Base-by-base conservation (phyloP, 2,888 invertebrate species). In the Leptarthrus brevirostris region DNA sequence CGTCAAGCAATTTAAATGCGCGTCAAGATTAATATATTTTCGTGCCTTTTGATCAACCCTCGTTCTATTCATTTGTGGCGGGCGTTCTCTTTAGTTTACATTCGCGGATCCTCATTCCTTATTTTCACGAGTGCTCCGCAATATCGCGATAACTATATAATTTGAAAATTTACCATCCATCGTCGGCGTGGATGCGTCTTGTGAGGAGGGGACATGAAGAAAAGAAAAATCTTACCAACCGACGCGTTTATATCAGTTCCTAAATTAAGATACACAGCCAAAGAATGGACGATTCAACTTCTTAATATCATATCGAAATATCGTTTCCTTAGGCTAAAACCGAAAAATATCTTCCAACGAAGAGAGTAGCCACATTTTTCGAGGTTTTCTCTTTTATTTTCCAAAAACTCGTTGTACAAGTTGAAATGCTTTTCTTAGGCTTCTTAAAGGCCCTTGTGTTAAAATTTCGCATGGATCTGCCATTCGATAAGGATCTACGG, bases 131-230 rank as follows among this genome's bases (percentile, higher is more conserved):
- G 47, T 14, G 64, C 44, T 14, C 64, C 44, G 24, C 2, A 24
- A 44, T 24, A 64, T 47, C 64, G 64, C 64, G 64, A 64, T 64
- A 64, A 64, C 64, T 64, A 64, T 64, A 44, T 64, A 64, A 64
- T 64, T 64, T 16, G 3, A 44, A 64, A 22, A 64, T 8, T 64
- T 47, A 24, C 44, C 47, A 47, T 47, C 54, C n/a, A n/a, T n/a
- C n/a, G n/a, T n/a, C n/a, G n/a, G n/a, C n/a, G n/a, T n/a, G n/a
- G n/a, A n/a, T n/a, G n/a, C n/a, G n/a, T n/a, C n/a, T n/a, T n/a
- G 30, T 30, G 4, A 8, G 8, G 8, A 30, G 3, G 30, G 30
- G 30, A 30, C 30, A 30, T 8, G 30, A 8, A 3, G 30, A 30
- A 8, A 30, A n/a, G n/a, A n/a, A n/a, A 30, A 30, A 8, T 30